These are phyloP conservation scores for Talpa occidentalis DNA, from an alignment of 2,113 vertebrate genomes.

Conservation along the genomic window DNA sequence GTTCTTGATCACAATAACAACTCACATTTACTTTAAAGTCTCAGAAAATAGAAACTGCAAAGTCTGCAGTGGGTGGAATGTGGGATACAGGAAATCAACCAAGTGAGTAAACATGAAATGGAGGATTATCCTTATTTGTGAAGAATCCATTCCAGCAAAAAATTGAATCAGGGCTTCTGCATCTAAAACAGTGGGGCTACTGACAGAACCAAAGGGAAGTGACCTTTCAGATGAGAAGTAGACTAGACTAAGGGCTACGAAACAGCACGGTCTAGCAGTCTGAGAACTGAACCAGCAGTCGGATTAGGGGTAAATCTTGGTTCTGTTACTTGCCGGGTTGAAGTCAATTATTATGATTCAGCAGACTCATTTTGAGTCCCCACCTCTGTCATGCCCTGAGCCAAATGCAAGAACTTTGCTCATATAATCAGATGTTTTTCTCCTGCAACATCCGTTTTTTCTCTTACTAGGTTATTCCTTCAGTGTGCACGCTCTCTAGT, in stretches of 20 bases:
- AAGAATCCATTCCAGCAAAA: slow-evolving; percentile 72
- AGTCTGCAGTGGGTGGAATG: slow-evolving; percentile 34
- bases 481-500: not conserved
- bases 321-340: not conserved
- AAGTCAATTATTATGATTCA: slow-evolving; percentile 25
- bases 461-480: not conserved
- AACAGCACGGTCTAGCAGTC: not conserved
- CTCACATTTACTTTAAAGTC: slow-evolving; percentile 58
- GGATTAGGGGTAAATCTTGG: not conserved
- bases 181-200: slow-evolving; percentile 42
- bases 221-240: slow-evolving; percentile 32
- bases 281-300: not conserved
- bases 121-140: slow-evolving; percentile 68
- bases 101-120: slow-evolving; percentile 66
- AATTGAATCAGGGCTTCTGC: slow-evolving; percentile 57
- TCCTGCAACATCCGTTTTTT: not conserved
- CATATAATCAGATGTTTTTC: not conserved
- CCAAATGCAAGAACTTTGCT: not conserved
- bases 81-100: slow-evolving; percentile 64
- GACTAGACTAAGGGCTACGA: slow-evolving; percentile 19
- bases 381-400: not conserved
- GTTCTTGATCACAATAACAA: slow-evolving; percentile 34
- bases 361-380: not conserved
- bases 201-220: not conserved
- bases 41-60: slow-evolving; percentile 64